Conservation (phyloP, 1,140 invertebrate species). For the Cherax quadricarinatus region DNA sequence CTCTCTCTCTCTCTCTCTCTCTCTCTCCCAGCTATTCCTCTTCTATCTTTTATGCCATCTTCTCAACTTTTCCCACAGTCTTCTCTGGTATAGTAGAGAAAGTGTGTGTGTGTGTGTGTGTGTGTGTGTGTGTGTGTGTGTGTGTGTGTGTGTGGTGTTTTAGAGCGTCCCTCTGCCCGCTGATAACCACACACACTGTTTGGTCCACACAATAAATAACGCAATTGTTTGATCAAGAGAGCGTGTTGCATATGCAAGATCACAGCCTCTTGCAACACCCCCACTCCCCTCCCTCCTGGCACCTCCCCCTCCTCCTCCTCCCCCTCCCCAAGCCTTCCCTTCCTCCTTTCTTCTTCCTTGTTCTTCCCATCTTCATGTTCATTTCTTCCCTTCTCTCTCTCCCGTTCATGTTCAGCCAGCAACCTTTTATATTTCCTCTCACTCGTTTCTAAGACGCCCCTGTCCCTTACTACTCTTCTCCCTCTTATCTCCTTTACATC, state of each 20-base stretch:
- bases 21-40: not conserved
- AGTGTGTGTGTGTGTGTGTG: too few relatives aligned
- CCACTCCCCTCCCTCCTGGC: not conserved
- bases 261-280: not conserved
- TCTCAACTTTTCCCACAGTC: not conserved
- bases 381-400: not conserved
- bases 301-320: not conserved
- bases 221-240: not conserved
- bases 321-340: not conserved
- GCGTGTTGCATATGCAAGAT: conserved; percentile 3
- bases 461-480: not conserved
- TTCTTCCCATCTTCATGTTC: not conserved
- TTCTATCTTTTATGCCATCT: not conserved
- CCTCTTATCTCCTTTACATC: too few relatives aligned
- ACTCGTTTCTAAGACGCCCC: not conserved
- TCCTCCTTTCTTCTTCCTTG: not conserved
- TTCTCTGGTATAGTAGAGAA: too few relatives aligned
- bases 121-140: too few relatives aligned
- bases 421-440: not conserved
- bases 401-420: not conserved
- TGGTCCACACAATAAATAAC: not conserved
- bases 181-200: not conserved
- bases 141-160: too few relatives aligned
- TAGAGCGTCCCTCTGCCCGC: not conserved
- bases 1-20: not conserved